Base-by-base conservation (phyloP, 2,113 vertebrate genomes). In the Phalacrocorax aristotelis region DNA sequence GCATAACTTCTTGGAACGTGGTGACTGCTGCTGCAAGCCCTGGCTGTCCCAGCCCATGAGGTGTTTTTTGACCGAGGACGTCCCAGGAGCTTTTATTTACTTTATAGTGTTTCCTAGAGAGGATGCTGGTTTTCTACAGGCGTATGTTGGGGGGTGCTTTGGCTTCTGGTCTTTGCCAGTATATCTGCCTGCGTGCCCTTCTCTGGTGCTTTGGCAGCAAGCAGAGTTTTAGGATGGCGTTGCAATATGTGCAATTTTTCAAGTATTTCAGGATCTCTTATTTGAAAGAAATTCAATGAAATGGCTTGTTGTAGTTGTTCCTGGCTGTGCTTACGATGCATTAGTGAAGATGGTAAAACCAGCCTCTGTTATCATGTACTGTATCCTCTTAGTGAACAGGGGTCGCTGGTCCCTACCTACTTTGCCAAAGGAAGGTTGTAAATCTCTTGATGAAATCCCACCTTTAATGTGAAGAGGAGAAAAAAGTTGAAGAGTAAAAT, bases 101-200 rank as follows among this genome's bases (percentile, higher is more conserved):
- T 87, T 25, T 15, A 10, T 4, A 6, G 42, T 5, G 9, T 51
- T 91, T 71, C 22, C 65, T 61, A 15, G 44, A 34, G 68, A 79
- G 52, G 46, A 7, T 25, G 10, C 38, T 40, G 69, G 25, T 29
- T 75, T 66, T 71, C 51, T 34, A 5, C 18, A 14, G 57, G 32
- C 16, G 1, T 16, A 23, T 34, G 23, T 29, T 40, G 60, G 54
- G 17, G 27, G 32, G 4, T 29, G 40, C 60, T 75, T 75, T 48
- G 57, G 9, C 29, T 52, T 40, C 25, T 10, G 36, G 21, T 40
- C 64, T 66, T 80, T 21, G 30, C 42, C 13, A 6, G 6, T 7
- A 0, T 4, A 1, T 40, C 34, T 3, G 2, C 60, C 16, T 20
- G 23, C 9, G 1, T 2, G 23, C 15, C 17, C 44, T 70, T 15